phyloP scores from a whole-genome alignment of 2,797 vertebrate species.

The Acrossocheilus fasciatus region DNA sequence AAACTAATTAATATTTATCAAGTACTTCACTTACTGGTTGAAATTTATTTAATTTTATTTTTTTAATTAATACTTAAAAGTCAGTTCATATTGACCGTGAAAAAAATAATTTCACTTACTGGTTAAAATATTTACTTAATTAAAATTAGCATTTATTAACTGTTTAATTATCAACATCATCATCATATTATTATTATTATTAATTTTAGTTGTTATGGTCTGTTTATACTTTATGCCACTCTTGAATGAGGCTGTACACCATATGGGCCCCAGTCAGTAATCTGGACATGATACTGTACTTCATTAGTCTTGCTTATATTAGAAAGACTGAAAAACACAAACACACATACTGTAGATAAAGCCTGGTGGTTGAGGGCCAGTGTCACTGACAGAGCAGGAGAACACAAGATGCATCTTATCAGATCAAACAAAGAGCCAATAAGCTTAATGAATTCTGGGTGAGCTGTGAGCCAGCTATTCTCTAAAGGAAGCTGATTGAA shows the following conservation, averaged over 20 bases:
- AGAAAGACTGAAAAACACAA: slow-evolving; percentile 1
- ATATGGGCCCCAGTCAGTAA: background rate
- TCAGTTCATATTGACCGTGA: background rate
- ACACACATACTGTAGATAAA: slow-evolving; percentile 6
- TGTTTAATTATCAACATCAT: background rate
- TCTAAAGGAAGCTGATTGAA: slow-evolving; percentile 39
- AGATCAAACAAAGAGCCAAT: slow-evolving; percentile 34
- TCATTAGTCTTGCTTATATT: slow-evolving; percentile 2
- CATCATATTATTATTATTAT: background rate
- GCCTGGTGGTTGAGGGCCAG: background rate
- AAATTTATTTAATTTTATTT: background rate
- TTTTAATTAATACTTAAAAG: too few relatives aligned
- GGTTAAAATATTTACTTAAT: background rate
- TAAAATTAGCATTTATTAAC: background rate
- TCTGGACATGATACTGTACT: slow-evolving; percentile 3
- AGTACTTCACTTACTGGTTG: background rate
- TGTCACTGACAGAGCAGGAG: slow-evolving; percentile 18
- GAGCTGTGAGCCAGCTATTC: slow-evolving; percentile 27
- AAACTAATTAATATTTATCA: background rate
- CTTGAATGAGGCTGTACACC: background rate
- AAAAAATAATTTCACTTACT: background rate
- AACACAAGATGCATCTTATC: slow-evolving; percentile 28
- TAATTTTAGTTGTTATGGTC: background rate
- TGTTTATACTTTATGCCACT: background rate
- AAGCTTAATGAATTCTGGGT: slow-evolving; percentile 45